Evolutionary conservation across 2,797 vertebrate genomes (phyloP).

Genomic region (Coregonus suidteri): DNA sequence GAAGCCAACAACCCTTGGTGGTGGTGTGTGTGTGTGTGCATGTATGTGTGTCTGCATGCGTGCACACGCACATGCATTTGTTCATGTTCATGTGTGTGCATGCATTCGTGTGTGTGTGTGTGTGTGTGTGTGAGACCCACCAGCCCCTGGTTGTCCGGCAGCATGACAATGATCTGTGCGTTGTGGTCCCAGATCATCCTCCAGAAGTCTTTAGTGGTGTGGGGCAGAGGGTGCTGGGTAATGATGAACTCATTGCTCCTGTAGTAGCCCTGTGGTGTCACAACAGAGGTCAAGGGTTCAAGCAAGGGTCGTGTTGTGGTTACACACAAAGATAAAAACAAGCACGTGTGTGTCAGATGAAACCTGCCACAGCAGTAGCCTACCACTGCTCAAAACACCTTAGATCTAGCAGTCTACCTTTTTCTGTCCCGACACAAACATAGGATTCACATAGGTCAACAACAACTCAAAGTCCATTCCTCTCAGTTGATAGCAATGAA

Average conservation of each 20-base stretch:
- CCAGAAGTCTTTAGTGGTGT: constrained; percentile 96
- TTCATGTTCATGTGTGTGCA: background rate
- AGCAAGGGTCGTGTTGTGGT: background rate
- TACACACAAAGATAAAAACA: background rate
- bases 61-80: background rate
- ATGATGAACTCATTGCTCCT: constrained; percentile 94
- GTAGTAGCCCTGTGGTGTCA: constrained; percentile 83
- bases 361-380: background rate
- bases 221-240: constrained; percentile 95
- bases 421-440: background rate
- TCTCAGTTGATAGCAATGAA: background rate
- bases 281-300: constrained; percentile 25
- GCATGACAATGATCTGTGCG: constrained; percentile 93
- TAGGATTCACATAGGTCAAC: background rate
- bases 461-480: background rate
- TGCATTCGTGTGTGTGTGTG: constrained; percentile 6
- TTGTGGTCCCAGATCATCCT: constrained; percentile 98
- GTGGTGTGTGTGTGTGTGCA: background rate
- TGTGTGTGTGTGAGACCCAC: constrained; percentile 68
- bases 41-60: background rate
- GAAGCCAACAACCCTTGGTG: background rate
- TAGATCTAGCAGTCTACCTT: background rate
- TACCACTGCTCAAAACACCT: background rate
- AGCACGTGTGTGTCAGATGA: background rate
- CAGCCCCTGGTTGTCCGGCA: constrained; percentile 91